A percentile compares a stretch with the other conserved stretches of the same genome.
Conservation (phyloP, 2,888 invertebrate species). For the Acrobasis consociella region DNA sequence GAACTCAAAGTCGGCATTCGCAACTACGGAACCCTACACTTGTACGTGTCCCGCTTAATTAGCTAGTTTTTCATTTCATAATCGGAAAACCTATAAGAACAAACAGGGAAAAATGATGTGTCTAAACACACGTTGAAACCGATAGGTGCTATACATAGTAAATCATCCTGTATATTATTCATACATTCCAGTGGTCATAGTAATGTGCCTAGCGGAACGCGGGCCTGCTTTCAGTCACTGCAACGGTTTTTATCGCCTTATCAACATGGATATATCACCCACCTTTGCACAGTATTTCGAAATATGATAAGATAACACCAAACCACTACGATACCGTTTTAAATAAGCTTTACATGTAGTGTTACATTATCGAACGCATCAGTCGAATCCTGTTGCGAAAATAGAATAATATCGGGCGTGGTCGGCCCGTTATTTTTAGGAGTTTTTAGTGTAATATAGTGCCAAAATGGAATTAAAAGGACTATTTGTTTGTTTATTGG, state of each 20-base stretch:
- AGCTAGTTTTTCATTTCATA: too few species aligned
- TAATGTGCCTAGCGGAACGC: slow-evolving; percentile 44
- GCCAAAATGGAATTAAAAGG: slow-evolving; percentile 51
- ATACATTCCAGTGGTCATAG: slow-evolving; percentile 27
- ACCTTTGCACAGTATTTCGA: slow-evolving; percentile 74
- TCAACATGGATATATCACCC: slow-evolving; percentile 55
- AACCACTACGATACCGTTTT: slow-evolving; percentile 48
- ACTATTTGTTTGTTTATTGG: slow-evolving; percentile 41
- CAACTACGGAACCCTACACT: too few species aligned
- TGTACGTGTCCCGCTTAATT: too few species aligned
- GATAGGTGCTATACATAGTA: too few species aligned
- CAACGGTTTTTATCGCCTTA: slow-evolving; percentile 44
- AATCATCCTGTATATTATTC: not conserved
- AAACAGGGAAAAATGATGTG: too few species aligned
- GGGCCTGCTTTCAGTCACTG: slow-evolving; percentile 30
- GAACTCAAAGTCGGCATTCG: too few species aligned
- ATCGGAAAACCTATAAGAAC: too few species aligned
- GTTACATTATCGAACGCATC: slow-evolving; percentile 46
- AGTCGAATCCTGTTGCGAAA: slow-evolving; percentile 33
- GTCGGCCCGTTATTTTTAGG: slow-evolving; percentile 24
- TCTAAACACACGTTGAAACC: too few species aligned
- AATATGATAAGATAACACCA: slow-evolving; percentile 64
- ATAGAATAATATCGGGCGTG: slow-evolving; percentile 35
- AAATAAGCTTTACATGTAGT: slow-evolving; percentile 47
- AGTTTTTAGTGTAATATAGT: slow-evolving; percentile 37